Base-by-base conservation (phyloP, 2,113 vertebrate species). In the Lanius collurio region DNA sequence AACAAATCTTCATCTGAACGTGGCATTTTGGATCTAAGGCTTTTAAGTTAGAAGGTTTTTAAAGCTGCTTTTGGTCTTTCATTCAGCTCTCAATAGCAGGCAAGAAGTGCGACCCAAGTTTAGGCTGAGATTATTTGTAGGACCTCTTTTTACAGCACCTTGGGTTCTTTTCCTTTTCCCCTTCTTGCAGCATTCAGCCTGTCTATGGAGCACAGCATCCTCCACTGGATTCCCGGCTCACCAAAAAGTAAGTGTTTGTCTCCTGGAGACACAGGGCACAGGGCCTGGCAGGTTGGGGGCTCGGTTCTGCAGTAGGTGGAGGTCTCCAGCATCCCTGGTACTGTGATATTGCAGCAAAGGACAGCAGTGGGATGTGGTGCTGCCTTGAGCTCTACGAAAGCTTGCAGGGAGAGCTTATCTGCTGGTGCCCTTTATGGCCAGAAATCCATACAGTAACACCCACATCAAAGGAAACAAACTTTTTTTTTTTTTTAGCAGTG, bases 201-300 rank as follows among this genome's bases (percentile, higher is more conserved):
- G 99, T 99, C 59, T 99, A 99, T 81, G 99, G 99, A 97, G 99
- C 99, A 20, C 99, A 99, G 95, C 99, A 99, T 81, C 99, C 99
- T 44, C 99, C 99, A 1, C 97, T 99, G 78, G 99, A 99, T 82
- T 98, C 99, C 20, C 97, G 98, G 46, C 97, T 99, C 95, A 98
- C 98, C 89, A 99, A 99, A 96, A 98, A 98, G 99, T 99, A 98
- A 98, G 99, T 98, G 94, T 35, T 57, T 42, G 3, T 59, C 33
- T 65, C 14, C 59, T 63, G 31, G 30, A 78, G 33, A 5, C 0
- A 4, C 57, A 62, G 59, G 6, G 37, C 20, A 19, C 2, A 0
- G 46, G 47, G 67, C 27, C 62, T 70, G 63, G 49, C n/a, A 44
- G 39, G 15, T 5, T 20, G 65, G 62, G 52, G 79, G 31, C 46